phyloP scores from a whole-genome alignment of 64 coral and sea anemone genomes.

The Montipora efflorescens region DNA sequence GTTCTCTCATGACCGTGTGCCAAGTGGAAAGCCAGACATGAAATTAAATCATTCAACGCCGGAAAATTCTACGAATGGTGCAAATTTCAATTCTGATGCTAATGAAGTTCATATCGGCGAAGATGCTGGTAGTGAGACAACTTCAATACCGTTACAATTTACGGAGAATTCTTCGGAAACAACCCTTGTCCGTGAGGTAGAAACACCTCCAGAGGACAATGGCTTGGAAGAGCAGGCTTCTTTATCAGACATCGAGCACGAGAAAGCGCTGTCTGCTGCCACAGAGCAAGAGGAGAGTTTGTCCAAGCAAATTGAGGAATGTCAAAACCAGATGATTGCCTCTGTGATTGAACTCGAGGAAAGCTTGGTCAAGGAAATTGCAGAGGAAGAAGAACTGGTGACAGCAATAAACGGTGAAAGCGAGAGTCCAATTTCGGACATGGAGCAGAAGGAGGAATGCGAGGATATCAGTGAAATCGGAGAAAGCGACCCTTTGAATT shows the following conservation, averaged over 20 bases:
- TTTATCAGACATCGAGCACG: conserved; percentile 74
- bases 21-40: conserved; percentile 1
- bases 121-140: neutral
- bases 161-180: neutral
- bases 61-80: neutral
- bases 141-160: neutral
- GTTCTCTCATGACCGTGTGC: neutral
- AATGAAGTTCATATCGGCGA: neutral
- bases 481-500: neutral
- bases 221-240: conserved; percentile 77
- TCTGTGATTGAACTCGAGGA: conserved; percentile 95
- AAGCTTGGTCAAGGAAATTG: conserved; percentile 91
- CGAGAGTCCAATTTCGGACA: conserved; percentile 55
- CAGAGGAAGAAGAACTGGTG: conserved; percentile 89
- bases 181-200: conserved; percentile 12
- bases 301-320: conserved; percentile 79
- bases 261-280: conserved; percentile 87
- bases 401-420: conserved; percentile 86
- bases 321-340: conserved; percentile 85
- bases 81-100: conserved; percentile 27
- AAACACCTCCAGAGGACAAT: conserved; percentile 54
- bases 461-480: neutral
- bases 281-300: conserved; percentile 82
- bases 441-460: conserved; percentile 33
- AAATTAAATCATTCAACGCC: conserved; percentile 9